Evolutionary conservation across 2,888 invertebrate species (phyloP).

Genomic region (Acanthosepion lycidas): DNA sequence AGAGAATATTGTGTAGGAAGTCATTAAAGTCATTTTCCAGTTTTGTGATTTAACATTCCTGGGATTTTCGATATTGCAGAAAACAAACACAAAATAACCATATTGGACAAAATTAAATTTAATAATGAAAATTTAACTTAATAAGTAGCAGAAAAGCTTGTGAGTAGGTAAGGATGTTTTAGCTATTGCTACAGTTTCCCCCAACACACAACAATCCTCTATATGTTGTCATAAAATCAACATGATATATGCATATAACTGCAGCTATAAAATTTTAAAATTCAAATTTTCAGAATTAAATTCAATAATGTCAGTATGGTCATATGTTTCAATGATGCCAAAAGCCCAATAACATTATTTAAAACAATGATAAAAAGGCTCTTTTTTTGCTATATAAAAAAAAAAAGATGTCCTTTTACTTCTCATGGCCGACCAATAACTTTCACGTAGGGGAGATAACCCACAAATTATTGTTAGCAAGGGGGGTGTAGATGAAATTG

Average conservation of each 20-base stretch:
- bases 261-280: background rate
- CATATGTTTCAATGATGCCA: background rate
- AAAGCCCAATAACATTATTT: background rate
- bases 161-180: background rate
- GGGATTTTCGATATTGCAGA: background rate
- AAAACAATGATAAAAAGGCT: background rate
- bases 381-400: background rate
- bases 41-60: background rate
- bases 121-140: background rate
- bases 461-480: background rate
- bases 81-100: background rate
- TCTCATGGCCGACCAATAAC: background rate
- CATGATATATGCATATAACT: background rate
- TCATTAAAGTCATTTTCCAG: background rate
- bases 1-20: background rate
- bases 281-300: slow-evolving; percentile 10
- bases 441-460: background rate
- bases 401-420: too few species aligned
- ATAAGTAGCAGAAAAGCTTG: background rate
- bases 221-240: background rate
- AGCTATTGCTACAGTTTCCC: background rate
- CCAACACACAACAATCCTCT: background rate
- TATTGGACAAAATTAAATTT: background rate
- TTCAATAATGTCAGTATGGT: background rate
- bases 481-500: background rate